Evolutionary conservation across 2,113 vertebrate species (phyloP).

Genomic region (Octodon degus): DNA sequence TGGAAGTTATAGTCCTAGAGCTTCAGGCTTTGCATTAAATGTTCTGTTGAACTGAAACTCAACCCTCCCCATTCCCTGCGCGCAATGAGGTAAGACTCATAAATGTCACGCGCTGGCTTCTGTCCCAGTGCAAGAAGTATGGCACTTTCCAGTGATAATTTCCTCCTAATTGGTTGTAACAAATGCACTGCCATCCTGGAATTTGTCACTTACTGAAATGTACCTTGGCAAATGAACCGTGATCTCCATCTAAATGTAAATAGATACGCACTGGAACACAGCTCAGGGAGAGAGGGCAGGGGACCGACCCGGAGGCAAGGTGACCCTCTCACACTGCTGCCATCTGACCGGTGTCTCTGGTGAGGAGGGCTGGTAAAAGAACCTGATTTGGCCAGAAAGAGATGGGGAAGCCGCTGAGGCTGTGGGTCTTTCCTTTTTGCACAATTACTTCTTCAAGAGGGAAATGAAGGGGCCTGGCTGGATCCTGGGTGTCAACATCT

Average conservation of each 20-base stretch:
- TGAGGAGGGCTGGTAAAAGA: fast-evolving
- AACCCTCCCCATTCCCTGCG: not conserved
- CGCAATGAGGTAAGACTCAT: slow-evolving; percentile 5
- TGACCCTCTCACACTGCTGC: not conserved
- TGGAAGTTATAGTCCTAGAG: slow-evolving; percentile 9
- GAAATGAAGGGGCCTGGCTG: not conserved
- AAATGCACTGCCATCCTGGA: slow-evolving; percentile 59
- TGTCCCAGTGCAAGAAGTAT: not conserved
- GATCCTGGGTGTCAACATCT: not conserved
- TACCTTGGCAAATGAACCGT: slow-evolving; percentile 62
- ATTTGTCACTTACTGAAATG: slow-evolving; percentile 62
- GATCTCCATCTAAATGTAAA: slow-evolving; percentile 68
- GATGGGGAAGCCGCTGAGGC: not conserved
- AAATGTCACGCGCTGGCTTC: slow-evolving; percentile 12
- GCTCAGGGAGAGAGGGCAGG: not conserved
- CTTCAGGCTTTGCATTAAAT: not conserved
- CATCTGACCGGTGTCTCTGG: not conserved
- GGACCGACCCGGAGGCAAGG: not conserved
- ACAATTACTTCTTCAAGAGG: not conserved
- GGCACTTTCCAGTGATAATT: slow-evolving; percentile 33
- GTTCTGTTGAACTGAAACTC: slow-evolving; percentile 27
- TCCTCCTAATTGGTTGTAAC: slow-evolving; percentile 74
- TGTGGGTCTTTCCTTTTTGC: not conserved
- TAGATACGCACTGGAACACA: not conserved
- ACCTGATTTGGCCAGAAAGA: not conserved